Conservation (phyloP, 2,113 vertebrate species). For the Cacatua alba region DNA sequence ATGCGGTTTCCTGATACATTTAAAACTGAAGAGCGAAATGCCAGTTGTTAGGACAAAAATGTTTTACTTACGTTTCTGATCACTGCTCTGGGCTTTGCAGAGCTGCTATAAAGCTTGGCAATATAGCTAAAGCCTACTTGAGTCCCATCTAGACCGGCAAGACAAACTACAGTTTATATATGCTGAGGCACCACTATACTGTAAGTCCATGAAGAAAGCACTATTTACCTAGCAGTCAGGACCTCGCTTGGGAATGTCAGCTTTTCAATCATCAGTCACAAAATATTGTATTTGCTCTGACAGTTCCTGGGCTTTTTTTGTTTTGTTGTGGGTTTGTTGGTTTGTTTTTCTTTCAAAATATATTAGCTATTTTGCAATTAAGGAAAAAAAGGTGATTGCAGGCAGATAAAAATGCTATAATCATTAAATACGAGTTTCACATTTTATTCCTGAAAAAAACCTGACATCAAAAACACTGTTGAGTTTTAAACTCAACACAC, state of each 20-base stretch:
- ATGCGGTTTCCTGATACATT: not conserved
- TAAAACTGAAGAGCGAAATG: not conserved
- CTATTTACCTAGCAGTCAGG: not conserved
- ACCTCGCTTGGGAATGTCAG: not conserved
- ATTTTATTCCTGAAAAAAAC: not conserved
- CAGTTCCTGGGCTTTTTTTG: not conserved
- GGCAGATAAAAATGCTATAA: not conserved
- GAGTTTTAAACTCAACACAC: not conserved
- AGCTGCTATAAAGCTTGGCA: conserved; percentile 25
- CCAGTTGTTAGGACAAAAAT: not conserved
- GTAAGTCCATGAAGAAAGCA: not conserved
- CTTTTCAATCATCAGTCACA: not conserved
- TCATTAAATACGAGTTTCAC: not conserved
- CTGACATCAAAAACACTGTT: not conserved
- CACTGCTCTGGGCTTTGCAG: not conserved
- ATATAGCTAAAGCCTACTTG: conserved; percentile 20
- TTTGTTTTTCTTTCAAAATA: not conserved
- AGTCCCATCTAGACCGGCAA: not conserved
- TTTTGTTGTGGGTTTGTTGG: not conserved
- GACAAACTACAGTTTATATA: conserved; percentile 15
- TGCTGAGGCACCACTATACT: not conserved
- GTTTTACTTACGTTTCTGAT: conserved; percentile 9
- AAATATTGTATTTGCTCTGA: not conserved
- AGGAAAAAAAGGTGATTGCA: not conserved
- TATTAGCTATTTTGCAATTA: not conserved